Evolutionary conservation across 2,113 vertebrate genomes (phyloP), one percentile per base, ranked within the genome.

Genomic region (Clarias macrocephalus): DNA sequence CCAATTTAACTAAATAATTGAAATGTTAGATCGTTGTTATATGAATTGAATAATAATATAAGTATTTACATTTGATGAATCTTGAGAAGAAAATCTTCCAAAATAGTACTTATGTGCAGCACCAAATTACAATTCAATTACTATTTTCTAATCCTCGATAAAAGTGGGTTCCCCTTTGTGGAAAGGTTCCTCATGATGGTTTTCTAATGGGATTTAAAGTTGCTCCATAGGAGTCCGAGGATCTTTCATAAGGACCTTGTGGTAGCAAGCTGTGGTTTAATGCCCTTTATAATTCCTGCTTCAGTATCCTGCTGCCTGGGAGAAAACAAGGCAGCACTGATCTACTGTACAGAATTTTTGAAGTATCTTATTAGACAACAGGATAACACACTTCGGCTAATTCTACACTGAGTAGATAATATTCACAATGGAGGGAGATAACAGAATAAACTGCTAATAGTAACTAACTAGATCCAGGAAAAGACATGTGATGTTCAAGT

Each of bases 141-240:
- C 16, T 70, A 70, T 70, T 70, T 73, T 23, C 8, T 37, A 48
- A 23, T 3, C 19, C 10, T 73, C 18, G 19, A 48, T 73, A 23
- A 73, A 9, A 48, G 9, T 42, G 18, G 1, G 37, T 73, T 42
- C 23, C 30, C 2, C 16, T 37, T 70, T 37, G 28, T 18, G 30
- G 18, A 77, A 79, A 57, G 18, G 15, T 28, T 56, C 13, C n/a
- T 18, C 15, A 9, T 59, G 19, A 33, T 59, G 28, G 56, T 12
- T 60, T 80, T 80, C 56, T 59, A 59, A 59, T 80, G 77, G 77
- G 77, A 80, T 80, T 80, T 80, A 30, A 57, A 80, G 16, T 80
- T 59, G 18, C 56, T 18, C 56, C 28, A 60, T 10, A 33, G 28
- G 76, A 57, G n/a, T 18, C 25, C 30, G 8, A 28, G 5, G 28